A percentile compares a stretch with the other conserved stretches of the same genome.
phyloP scores from a whole-genome alignment of 2,797 vertebrate species.

The Diplodus sargus region DNA sequence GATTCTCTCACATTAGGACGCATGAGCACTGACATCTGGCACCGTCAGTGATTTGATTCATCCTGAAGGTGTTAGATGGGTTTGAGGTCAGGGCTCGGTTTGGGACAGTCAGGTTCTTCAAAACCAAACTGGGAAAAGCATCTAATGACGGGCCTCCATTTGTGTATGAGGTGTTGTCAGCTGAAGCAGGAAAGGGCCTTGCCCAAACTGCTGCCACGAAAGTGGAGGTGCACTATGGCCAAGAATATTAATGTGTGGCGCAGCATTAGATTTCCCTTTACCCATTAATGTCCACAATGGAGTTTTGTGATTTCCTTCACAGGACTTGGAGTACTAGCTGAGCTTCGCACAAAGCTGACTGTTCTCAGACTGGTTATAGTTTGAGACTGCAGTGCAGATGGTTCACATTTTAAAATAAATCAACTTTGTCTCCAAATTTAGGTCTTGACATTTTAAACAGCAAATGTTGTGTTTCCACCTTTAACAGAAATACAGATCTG shows the following conservation, averaged over 20 bases:
- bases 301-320: no score
- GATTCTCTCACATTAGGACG: slow-evolving; percentile 20
- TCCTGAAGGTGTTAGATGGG: neutral
- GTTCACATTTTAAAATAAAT: no score
- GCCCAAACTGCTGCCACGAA: neutral
- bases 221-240: neutral
- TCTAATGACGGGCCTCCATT: neutral
- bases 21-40: neutral
- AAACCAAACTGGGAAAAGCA: neutral
- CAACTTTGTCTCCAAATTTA: no score
- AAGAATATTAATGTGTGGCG: neutral
- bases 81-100: slow-evolving; percentile 7
- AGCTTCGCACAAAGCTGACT: no score
- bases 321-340: no score
- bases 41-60: neutral
- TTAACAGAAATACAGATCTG: no score
- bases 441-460: no score
- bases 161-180: neutral
- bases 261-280: neutral
- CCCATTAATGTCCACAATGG: no score
- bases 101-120: neutral
- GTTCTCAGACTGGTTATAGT: no score
- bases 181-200: neutral
- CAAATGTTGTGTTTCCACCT: no score
- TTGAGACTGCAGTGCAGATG: no score